Percentiles rank a stretch among this genome's conserved stretches.
phyloP scores from a whole-genome alignment of 2,888 invertebrate species.

The Luffia ferchaultella region DNA sequence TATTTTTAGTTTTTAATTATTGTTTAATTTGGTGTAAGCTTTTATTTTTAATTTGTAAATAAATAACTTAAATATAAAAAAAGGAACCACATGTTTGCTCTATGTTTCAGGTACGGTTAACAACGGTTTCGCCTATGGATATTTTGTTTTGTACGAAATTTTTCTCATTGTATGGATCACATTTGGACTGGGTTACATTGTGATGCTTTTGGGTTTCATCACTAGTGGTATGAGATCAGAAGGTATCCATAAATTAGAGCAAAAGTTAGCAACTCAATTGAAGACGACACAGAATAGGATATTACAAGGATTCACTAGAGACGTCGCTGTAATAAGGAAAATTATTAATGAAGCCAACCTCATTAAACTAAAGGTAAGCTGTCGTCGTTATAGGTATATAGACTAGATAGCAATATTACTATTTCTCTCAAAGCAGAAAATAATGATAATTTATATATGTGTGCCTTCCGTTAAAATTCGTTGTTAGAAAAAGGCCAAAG shows the following conservation, averaged over 20 bases:
- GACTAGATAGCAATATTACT: neutral
- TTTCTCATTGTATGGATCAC: constrained; percentile 90
- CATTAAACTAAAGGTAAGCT: constrained; percentile 78
- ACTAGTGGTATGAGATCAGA: constrained; percentile 80
- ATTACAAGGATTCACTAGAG: constrained; percentile 78
- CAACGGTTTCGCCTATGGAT: constrained; percentile 64
- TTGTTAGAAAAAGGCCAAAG: no score
- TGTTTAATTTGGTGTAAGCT: no score
- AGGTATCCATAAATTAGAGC: constrained; percentile 75
- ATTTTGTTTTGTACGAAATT: constrained; percentile 78
- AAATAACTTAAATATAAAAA: neutral
- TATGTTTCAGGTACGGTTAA: constrained; percentile 47
- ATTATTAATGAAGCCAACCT: constrained; percentile 84
- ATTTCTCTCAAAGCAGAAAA: neutral
- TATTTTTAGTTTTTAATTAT: no score
- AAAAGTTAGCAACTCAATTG: constrained; percentile 77
- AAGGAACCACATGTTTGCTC: neutral
- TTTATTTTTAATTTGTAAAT: neutral
- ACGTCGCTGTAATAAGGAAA: constrained; percentile 75
- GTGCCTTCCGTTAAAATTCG: neutral
- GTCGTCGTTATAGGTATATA: neutral
- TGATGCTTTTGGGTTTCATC: constrained; percentile 90
- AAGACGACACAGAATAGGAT: constrained; percentile 82
- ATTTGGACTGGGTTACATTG: constrained; percentile 88
- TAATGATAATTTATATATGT: neutral